phyloP scores from a whole-genome alignment of 1,140 invertebrate species.

The Myzus persicae region DNA sequence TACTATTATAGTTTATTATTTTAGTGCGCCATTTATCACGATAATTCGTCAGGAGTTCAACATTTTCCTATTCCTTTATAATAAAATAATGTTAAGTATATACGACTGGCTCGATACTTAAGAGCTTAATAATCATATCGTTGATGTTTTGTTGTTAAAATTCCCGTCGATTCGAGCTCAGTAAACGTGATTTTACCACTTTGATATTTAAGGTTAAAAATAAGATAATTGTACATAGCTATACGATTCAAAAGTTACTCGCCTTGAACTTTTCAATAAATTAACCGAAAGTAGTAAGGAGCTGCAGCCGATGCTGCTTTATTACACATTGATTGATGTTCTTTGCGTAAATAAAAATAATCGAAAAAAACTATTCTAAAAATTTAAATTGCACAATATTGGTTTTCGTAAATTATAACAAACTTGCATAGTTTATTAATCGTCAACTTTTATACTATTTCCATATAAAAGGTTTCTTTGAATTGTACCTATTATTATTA shows the following conservation, averaged over 20 bases:
- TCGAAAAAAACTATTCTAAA: too few species aligned
- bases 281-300: background rate
- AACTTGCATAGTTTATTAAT: background rate
- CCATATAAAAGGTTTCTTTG: background rate
- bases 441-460: background rate
- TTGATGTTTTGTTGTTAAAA: background rate
- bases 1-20: background rate
- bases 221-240: background rate
- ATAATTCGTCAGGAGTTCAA: background rate
- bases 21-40: background rate
- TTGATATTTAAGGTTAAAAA: background rate
- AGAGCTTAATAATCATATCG: background rate
- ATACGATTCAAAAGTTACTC: background rate
- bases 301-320: background rate
- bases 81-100: background rate
- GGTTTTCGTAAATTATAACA: too few species aligned
- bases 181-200: background rate
- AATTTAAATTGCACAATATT: too few species aligned
- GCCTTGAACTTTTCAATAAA: slow-evolving; percentile 4
- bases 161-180: too few species aligned
- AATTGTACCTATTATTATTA: background rate
- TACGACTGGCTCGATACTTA: background rate
- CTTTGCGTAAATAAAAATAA: too few species aligned
- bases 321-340: background rate
- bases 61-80: background rate